phyloP scores from a whole-genome alignment of 2,888 invertebrate species.

The Lacanobia wlatinum region DNA sequence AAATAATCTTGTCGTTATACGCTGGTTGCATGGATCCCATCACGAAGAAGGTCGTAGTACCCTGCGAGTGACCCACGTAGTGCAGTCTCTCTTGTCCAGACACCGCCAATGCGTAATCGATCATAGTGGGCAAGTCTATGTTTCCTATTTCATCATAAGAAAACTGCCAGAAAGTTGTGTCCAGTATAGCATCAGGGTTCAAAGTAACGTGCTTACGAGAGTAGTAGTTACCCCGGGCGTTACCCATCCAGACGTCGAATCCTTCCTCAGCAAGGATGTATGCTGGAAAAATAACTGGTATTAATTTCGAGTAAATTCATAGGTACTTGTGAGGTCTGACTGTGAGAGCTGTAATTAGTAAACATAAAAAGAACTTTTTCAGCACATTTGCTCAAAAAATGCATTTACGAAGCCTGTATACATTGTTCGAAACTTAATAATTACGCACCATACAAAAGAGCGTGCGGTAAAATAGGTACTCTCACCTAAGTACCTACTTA shows the following conservation, averaged over 20 bases:
- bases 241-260: slow-evolving; percentile 96
- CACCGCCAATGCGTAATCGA: slow-evolving; percentile 92
- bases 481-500: too few species aligned
- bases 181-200: slow-evolving; percentile 79
- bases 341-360: too few species aligned
- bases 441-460: too few species aligned
- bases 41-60: slow-evolving; percentile 92
- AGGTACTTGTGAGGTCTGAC: too few species aligned
- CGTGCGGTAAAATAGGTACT: too few species aligned
- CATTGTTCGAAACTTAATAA: too few species aligned
- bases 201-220: slow-evolving; percentile 89
- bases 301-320: too few species aligned
- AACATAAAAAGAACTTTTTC: too few species aligned
- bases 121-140: slow-evolving; percentile 95
- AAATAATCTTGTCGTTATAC: slow-evolving; percentile 92
- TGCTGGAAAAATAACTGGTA: slow-evolving; percentile 68
- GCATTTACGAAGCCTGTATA: too few species aligned
- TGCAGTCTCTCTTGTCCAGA: slow-evolving; percentile 92
- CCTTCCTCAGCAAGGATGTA: slow-evolving; percentile 92
- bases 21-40: slow-evolving; percentile 92
- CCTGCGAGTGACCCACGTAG: slow-evolving; percentile 95
- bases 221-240: slow-evolving; percentile 94
- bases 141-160: slow-evolving; percentile 96
- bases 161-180: slow-evolving; percentile 91
- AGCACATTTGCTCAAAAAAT: too few species aligned